These are phyloP conservation scores for Drepanosiphum platanoidis DNA, from an alignment of 2,888 invertebrate species.

Conservation along the genomic window DNA sequence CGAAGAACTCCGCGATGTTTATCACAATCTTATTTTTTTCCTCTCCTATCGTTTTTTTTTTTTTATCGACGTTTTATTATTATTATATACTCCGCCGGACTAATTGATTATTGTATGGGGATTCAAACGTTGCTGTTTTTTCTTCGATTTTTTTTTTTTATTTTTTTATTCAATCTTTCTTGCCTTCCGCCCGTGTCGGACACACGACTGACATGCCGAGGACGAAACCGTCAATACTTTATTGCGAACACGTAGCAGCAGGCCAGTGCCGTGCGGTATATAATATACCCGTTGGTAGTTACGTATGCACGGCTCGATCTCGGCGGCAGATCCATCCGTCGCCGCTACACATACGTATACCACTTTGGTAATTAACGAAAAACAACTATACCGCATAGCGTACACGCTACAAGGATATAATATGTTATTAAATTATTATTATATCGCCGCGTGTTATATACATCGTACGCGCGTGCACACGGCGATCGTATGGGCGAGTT, in stretches of 20 bases:
- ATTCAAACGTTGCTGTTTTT: conserved; percentile 21
- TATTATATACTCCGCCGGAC: not conserved
- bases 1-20: not conserved
- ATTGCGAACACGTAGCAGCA: conserved; percentile 54
- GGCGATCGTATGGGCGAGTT: not conserved
- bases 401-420: conserved; percentile 21
- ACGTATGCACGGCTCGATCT: conserved; percentile 45
- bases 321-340: conserved; percentile 33
- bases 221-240: conserved; percentile 50
- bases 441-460: not conserved
- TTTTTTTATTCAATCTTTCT: conserved; percentile 18
- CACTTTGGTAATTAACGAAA: conserved; percentile 61
- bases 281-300: too few relatives aligned
- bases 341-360: too few relatives aligned
- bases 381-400: conserved; percentile 24
- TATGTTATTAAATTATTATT: too few relatives aligned
- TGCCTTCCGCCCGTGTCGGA: conserved; percentile 49
- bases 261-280: too few relatives aligned
- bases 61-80: conserved; percentile 33
- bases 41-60: not conserved
- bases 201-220: conserved; percentile 59
- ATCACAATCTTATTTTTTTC: not conserved
- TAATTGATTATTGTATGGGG: conserved; percentile 51
- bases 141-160: conserved; percentile 12
- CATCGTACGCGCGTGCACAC: not conserved